Base-by-base conservation (phyloP, 1,140 invertebrate species). In the Brachionus angularis region DNA sequence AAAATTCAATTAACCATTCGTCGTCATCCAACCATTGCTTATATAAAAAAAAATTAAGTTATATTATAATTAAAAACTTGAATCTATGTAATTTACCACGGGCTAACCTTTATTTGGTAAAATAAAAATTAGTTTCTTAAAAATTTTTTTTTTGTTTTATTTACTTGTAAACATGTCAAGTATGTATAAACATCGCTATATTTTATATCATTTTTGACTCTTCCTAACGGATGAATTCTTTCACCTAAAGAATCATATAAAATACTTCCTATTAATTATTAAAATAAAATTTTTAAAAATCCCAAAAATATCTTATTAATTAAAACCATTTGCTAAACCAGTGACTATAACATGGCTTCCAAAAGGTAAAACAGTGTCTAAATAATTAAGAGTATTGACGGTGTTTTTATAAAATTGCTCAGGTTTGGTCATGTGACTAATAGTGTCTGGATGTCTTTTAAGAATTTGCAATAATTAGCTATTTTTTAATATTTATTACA, bases 81-180 rank as follows among this genome's bases (percentile, higher is more conserved):
- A 67, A 18, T 47, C 0, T 34, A n/a, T 18, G 16, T 31, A 64
- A 0, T 10, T 67, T 67, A 67, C 62, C 62, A 67, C n/a, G 62
- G 62, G 39, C 62, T 67, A 10, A 42, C 16, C 39, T 42, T 10
- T n/a, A n/a, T n/a, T n/a, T n/a, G 39, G 16, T 10, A 42, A 42
- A 16, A 42, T 42, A 42, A 10, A 42, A 42, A 42, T 10, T 42
- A 16, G 39, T 42, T 16, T 10, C 10, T 42, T 10, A 42, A 42
- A 10, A 16, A 42, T 10, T 16, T n/a, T 42, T 10, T 42, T 42
- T 10, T 10, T 10, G 10, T 42, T 42, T 4, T 4, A 49, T 7
- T 12, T 29, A 84, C 83, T 75, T 83, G 74, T 75, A 84, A 76
- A 72, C 84, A 85, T 44, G 79, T 80, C 49, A 83, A 80, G 76